phyloP scores from a whole-genome alignment of 2,113 vertebrate species.

The Prunella fulvescens region DNA sequence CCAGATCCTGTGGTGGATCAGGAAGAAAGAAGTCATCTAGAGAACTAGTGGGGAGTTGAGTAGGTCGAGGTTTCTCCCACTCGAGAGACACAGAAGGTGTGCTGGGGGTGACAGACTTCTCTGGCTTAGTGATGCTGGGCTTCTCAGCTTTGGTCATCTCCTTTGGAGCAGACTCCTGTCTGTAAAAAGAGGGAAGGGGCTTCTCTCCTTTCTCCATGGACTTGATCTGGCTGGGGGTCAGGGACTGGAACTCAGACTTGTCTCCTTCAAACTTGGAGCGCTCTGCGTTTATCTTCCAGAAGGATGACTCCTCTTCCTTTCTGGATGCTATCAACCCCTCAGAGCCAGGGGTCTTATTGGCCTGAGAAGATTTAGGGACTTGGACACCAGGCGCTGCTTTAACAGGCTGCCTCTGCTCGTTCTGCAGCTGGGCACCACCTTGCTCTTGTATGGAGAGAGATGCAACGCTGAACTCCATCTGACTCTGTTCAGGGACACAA shows the following conservation, averaged over 20 bases:
- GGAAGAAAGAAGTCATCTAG: slow-evolving; percentile 76
- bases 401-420: slow-evolving; percentile 72
- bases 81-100: slow-evolving; percentile 60
- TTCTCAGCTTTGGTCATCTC: slow-evolving; percentile 72
- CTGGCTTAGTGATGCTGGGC: slow-evolving; percentile 67
- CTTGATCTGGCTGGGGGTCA: slow-evolving; percentile 98
- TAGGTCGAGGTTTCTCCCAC: slow-evolving; percentile 78
- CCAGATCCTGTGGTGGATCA: slow-evolving; percentile 49
- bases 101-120: slow-evolving; percentile 37
- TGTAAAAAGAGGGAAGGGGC: slow-evolving; percentile 81
- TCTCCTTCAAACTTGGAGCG: slow-evolving; percentile 88
- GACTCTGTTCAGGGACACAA: slow-evolving; percentile 78
- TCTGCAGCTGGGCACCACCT: slow-evolving; percentile 33
- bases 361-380: slow-evolving; percentile 70
- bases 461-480: slow-evolving; percentile 90
- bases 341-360: slow-evolving; percentile 73
- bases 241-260: slow-evolving; percentile 86
- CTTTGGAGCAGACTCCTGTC: slow-evolving; percentile 77
- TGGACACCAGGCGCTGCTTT: slow-evolving; percentile 70
- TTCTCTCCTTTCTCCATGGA: slow-evolving; percentile 97
- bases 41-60: slow-evolving; percentile 69
- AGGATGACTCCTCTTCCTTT: slow-evolving; percentile 85
- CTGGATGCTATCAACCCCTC: slow-evolving; percentile 70
- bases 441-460: slow-evolving; percentile 78
- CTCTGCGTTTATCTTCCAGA: slow-evolving; percentile 97